Evolutionary conservation across 2,888 invertebrate genomes (phyloP), one percentile per base, ranked within the genome.

Genomic region (Euzophera pinguis): DNA sequence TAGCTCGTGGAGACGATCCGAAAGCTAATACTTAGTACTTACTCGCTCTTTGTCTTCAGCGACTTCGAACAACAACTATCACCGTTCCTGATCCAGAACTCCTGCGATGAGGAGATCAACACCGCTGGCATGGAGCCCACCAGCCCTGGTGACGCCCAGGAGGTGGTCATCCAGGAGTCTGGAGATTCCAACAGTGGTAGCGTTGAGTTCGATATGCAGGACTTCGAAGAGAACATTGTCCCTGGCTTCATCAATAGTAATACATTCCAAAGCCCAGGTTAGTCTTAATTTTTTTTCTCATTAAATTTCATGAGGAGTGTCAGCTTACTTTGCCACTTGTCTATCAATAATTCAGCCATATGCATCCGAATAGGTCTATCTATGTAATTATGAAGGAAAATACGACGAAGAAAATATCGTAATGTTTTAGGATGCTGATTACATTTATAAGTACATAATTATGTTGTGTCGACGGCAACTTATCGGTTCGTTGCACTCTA

Each of bases 61-160:
- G 88, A 90, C 67, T 88, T 90, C 73, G 93, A 93, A 60, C 92
- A 92, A 58, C 90, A 92, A 60, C 73, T 92, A 29, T 92, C 92
- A 3, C 93, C 93, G 7, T 83, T 88, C 73, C 80, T 90, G 48
- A 90, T 90, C 52, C 90, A 88, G 55, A 88, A 88, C 68, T 78
- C 86, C 0, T 84, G 84, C 60, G 82, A 87, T 58, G 88, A 86
- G 35, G 85, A 84, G 34, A 62, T 68, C 0, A 59, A 59, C n/a
- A 45, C 62, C 12, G 64, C 73, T 0, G 71, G 73, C 8, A 58
- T 78, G 49, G 80, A 76, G 53, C 78, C 82, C 6, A 75, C 75
- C 39, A 83, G 83, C 54, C 82, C 81, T 0, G 75, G 71, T 35
- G 64, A 74, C 61, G 67, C 68, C 0, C 78, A 82, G 51, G 84